Evolutionary conservation across 2,797 vertebrate species (phyloP), one percentile per base, ranked within the genome.

Genomic region (Zenarchopterus dispar): DNA sequence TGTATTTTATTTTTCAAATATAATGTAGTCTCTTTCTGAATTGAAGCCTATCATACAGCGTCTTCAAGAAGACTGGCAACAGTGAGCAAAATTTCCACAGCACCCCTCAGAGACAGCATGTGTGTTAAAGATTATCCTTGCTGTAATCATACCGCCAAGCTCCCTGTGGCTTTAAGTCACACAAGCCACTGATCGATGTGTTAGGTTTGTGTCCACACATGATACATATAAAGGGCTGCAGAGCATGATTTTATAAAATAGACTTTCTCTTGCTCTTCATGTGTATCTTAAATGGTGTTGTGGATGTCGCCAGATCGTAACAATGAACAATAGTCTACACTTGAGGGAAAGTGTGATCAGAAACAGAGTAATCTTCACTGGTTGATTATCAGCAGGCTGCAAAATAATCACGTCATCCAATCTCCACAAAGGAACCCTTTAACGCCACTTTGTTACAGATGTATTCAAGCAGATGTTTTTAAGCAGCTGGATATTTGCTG

Each of bases 21-120:
- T 62, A 80, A 80, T 68, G 75, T 76, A 84, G 59, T 62, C 64
- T 74, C 80, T 66, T 52, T 73, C 80, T 74, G 90, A 90, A 88
- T 77, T 88, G 73, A 73, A 81, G 70, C 76, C 86, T 86, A 28
- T 80, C 69, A 89, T 84, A 87, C 60, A 61, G 79, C 80, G 88
- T 74, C 58, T 89, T 87, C 75, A 82, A 82, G 70, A 58, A 77
- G 78, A 60, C 19, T 5, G 13, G 26, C 31, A 36, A 24, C 49
- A 70, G 75, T 41, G 68, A 87, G 91, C 81, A 86, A 91, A 86
- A 74, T 93, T 94, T 91, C 92, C 92, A 89, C 75, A 55, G 79
- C 48, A 82, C 78, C 75, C 88, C 86, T 91, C 39, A 8, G 80
- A 92, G 91, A 89, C 84, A 73, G 74, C 81, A 85, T 91, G 82